phyloP scores from a whole-genome alignment of 1,140 invertebrate species.

The Latrodectus geometricus region DNA sequence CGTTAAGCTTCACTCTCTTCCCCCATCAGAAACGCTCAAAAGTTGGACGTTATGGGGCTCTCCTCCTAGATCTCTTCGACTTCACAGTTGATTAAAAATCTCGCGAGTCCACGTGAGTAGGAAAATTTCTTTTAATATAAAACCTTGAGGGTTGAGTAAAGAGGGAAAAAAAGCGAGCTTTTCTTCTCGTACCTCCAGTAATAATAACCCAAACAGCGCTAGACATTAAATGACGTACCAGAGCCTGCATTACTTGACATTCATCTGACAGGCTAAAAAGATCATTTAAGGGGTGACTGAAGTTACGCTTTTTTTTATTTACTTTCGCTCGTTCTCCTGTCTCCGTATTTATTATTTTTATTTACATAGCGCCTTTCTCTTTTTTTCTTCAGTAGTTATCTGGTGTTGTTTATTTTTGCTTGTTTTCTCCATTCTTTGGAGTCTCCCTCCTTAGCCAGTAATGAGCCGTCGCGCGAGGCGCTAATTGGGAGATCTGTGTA shows the following conservation, averaged over 20 bases:
- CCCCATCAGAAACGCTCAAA: constrained; percentile 18
- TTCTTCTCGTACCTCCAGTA: constrained; percentile 27
- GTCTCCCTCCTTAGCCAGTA: constrained; percentile 41
- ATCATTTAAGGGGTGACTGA: constrained; percentile 40
- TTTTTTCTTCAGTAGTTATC: constrained; percentile 1
- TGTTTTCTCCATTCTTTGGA: constrained; percentile 28
- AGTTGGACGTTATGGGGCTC: constrained; percentile 31
- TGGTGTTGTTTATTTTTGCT: constrained; percentile 27
- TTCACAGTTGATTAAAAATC: constrained; percentile 61
- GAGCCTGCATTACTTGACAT: constrained; percentile 36
- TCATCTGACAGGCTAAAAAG: constrained; percentile 62
- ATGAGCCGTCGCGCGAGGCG: constrained; percentile 45
- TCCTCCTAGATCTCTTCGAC: not conserved
- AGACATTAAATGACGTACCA: constrained; percentile 54
- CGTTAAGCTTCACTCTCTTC: constrained; percentile 12
- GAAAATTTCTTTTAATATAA: constrained; percentile 57
- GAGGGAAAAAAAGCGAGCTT: constrained; percentile 8
- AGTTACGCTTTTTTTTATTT: not conserved
- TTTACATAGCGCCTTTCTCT: constrained; percentile 46
- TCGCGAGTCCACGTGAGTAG: not conserved
- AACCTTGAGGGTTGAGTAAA: constrained; percentile 4
- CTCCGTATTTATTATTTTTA: constrained; percentile 55
- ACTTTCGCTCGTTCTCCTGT: not conserved
- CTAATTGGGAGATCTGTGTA: constrained; percentile 46
- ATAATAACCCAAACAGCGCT: constrained; percentile 54